phyloP scores from a whole-genome alignment of 2,113 vertebrate genomes.

The Eudyptes chrysolophus region DNA sequence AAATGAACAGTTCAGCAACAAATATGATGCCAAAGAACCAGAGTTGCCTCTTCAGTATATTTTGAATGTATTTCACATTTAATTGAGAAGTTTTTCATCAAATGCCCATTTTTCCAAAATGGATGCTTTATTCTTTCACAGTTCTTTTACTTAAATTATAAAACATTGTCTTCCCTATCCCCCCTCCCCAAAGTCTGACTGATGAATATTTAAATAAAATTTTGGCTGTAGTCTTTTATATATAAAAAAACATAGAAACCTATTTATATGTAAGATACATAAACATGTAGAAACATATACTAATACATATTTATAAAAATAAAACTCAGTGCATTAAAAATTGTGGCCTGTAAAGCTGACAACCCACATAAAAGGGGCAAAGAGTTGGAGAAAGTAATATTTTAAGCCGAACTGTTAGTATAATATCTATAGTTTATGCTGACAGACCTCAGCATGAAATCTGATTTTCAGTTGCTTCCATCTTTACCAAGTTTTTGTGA shows the following conservation, averaged over 20 bases:
- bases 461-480: background rate
- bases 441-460: background rate
- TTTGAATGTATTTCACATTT: background rate
- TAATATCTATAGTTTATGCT: background rate
- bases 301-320: background rate
- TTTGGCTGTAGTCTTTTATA: background rate
- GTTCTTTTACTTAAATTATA: background rate
- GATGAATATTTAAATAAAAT: background rate
- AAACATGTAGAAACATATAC: background rate
- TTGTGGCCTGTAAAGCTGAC: background rate
- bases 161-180: background rate
- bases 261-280: background rate
- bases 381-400: background rate
- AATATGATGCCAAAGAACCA: background rate
- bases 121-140: background rate
- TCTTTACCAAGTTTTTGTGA: background rate
- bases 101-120: background rate
- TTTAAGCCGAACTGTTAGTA: background rate
- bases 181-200: background rate
- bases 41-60: background rate
- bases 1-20: background rate
- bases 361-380: background rate
- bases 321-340: background rate
- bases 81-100: background rate
- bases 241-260: background rate